Percentiles rank a stretch among this genome's conserved stretches.
These are phyloP conservation scores for Piscicola geometra DNA, from an alignment of 2,888 invertebrate species.

Conservation along the genomic window DNA sequence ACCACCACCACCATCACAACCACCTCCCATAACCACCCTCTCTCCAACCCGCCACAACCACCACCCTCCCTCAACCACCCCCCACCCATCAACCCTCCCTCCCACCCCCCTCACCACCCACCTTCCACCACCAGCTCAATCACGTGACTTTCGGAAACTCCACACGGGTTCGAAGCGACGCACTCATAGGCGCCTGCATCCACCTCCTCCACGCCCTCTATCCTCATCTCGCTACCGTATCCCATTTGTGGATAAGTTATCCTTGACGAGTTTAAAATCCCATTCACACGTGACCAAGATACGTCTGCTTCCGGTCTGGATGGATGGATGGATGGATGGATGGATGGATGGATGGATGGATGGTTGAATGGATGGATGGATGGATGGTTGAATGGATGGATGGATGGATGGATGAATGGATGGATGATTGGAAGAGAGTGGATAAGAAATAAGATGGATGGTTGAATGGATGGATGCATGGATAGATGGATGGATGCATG, in stretches of 20 bases:
- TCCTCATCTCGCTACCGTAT: background rate
- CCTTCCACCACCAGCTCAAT: background rate
- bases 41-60: background rate
- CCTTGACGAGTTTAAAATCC: background rate
- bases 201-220: background rate
- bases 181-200: background rate
- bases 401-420: no score
- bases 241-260: background rate
- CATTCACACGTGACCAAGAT: background rate
- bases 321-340: background rate
- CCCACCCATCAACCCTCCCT: background rate
- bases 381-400: no score
- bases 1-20: no score
- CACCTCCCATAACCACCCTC: background rate
- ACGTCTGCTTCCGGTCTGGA: background rate
- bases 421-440: no score
- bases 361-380: no score
- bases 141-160: background rate
- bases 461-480: no score
- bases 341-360: no score
- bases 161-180: background rate
- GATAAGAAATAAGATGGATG: no score
- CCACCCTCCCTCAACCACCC: background rate
- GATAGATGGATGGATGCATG: no score
- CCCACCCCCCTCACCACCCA: background rate